Conservation (phyloP, 2,888 invertebrate species). For the Dicycla oo region DNA sequence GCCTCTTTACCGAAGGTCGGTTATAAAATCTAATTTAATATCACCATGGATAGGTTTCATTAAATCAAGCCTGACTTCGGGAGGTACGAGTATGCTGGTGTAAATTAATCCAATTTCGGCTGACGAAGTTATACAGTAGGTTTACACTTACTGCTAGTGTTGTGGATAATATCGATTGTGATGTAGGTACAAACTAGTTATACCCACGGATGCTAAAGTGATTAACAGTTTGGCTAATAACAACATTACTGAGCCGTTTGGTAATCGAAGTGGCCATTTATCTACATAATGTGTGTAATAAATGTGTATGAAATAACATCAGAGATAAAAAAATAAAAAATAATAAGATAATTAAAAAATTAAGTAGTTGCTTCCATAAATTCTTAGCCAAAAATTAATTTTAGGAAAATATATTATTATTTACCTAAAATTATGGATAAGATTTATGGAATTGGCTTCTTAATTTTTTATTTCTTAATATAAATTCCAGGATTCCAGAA, state of each 20-base stretch:
- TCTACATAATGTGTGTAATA: not conserved
- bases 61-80: conserved; percentile 47
- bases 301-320: no score
- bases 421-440: no score
- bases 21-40: conserved; percentile 49
- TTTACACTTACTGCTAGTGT: conserved; percentile 30
- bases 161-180: conserved; percentile 9
- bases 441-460: no score
- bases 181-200: not conserved
- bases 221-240: conserved; percentile 11
- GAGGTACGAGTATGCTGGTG: conserved; percentile 57
- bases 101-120: conserved; percentile 62
- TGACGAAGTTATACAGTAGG: conserved; percentile 19
- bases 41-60: conserved; percentile 51
- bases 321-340: no score
- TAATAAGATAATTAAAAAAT: no score
- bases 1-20: conserved; percentile 7
- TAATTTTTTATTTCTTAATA: no score
- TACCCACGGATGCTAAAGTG: not conserved
- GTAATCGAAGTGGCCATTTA: conserved; percentile 1
- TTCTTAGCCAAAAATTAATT: no score
- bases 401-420: no score
- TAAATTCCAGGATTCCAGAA: no score
- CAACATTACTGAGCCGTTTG: not conserved
- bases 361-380: no score